phyloP scores from a whole-genome alignment of 2,113 vertebrate species.

The Etheostoma cragini region DNA sequence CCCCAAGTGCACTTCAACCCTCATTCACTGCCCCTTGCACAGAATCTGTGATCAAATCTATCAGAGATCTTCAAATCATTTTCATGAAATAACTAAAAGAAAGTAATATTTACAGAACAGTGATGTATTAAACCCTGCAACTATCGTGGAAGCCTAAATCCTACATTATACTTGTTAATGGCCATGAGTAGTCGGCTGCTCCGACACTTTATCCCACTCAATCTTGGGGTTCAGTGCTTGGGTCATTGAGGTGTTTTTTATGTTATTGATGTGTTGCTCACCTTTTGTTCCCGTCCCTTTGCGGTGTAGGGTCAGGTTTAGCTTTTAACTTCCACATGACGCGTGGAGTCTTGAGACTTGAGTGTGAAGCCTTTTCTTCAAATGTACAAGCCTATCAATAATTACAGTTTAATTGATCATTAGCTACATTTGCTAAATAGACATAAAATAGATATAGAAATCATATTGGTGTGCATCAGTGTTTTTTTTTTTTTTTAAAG shows the following conservation, averaged over 20 bases:
- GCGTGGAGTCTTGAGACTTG: not conserved
- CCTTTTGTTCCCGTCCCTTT: slow-evolving; percentile 16
- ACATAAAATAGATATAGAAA: not conserved
- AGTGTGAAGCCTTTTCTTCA: not conserved
- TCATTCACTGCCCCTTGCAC: not conserved
- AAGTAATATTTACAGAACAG: not conserved
- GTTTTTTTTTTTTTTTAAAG: not conserved
- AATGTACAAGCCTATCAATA: not conserved
- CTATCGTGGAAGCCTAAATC: not conserved
- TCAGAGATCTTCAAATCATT: not conserved
- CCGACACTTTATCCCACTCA: not conserved
- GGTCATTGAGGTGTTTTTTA: slow-evolving; percentile 26
- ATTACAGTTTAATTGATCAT: not conserved
- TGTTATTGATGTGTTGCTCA: slow-evolving; percentile 38
- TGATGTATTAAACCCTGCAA: not conserved
- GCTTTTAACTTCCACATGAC: slow-evolving; percentile 8
- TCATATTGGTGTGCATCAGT: not conserved
- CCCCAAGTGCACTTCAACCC: slow-evolving; percentile 4
- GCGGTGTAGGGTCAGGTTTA: slow-evolving; percentile 12
- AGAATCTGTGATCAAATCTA: not conserved
- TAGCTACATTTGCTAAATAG: not conserved
- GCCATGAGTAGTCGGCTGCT: not conserved
- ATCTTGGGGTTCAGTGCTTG: not conserved
- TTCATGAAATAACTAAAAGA: not conserved
- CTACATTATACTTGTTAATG: not conserved